Conservation (phyloP, 2,797 vertebrate species). For the Sciaenops ocellatus region DNA sequence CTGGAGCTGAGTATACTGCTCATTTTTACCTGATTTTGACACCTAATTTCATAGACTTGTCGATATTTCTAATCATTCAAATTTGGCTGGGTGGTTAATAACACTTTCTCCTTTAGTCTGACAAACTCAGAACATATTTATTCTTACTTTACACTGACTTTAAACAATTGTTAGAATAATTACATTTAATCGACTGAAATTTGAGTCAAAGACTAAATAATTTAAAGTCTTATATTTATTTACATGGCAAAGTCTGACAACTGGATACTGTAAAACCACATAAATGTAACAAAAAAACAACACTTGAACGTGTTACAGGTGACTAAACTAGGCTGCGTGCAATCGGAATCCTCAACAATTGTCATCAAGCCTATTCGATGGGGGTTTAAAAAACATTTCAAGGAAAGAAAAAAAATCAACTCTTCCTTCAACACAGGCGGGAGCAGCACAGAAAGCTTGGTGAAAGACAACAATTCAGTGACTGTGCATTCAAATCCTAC, state of each 20-base stretch:
- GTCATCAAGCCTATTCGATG: conserved; percentile 1
- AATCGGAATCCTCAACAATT: neutral
- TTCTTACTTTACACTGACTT: neutral
- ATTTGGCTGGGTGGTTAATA: too few relatives aligned
- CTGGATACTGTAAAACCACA: neutral
- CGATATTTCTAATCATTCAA: too few relatives aligned
- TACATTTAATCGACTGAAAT: neutral
- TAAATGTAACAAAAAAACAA: neutral
- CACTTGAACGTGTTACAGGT: neutral
- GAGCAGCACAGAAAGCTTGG: conserved; percentile 13
- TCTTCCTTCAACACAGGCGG: conserved; percentile 16
- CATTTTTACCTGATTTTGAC: too few relatives aligned
- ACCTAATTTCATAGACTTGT: too few relatives aligned
- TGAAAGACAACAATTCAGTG: conserved; percentile 31
- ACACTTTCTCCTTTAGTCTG: too few relatives aligned
- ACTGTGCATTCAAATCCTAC: conserved; percentile 38
- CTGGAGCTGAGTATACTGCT: too few relatives aligned
- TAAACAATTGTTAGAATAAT: neutral
- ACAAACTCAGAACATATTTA: too few relatives aligned
- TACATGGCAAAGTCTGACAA: neutral
- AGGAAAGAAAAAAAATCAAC: conserved; percentile 2
- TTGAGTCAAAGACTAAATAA: neutral
- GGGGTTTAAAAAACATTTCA: conserved; percentile 25
- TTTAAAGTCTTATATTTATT: neutral
- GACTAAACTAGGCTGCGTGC: neutral